Conservation (phyloP, 2,113 vertebrate genomes). For the Hippocampus guttulatus region DNA sequence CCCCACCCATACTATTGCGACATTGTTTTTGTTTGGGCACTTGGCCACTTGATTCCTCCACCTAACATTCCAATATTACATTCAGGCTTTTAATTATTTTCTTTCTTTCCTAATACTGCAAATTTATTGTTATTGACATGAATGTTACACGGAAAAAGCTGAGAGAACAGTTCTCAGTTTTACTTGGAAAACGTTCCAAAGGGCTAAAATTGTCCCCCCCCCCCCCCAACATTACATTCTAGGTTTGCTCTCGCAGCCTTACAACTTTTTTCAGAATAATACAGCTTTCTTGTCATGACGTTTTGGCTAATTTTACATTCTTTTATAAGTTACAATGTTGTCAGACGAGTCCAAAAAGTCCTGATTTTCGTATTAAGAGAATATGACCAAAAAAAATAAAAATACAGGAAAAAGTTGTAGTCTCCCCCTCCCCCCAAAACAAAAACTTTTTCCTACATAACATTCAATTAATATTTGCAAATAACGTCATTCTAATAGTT, state of each 20-base stretch:
- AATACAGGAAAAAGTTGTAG: neutral
- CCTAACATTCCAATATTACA: too few species aligned
- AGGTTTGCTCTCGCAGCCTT: neutral
- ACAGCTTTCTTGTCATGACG: too few species aligned
- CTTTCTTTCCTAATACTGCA: neutral
- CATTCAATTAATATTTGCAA: neutral
- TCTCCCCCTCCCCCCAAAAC: too few species aligned
- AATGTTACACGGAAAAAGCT: neutral
- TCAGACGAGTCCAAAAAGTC: neutral
- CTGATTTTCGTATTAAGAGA: neutral
- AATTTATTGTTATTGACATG: neutral
- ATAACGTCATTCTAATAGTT: neutral
- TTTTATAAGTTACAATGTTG: neutral
- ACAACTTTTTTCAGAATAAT: neutral
- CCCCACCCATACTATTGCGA: neutral
- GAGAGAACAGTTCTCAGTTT: neutral
- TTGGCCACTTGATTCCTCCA: too few species aligned
- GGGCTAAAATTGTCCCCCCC: neutral
- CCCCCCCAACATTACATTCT: neutral
- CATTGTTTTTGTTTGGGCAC: too few species aligned
- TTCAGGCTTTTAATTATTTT: neutral
- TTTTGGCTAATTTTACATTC: neutral
- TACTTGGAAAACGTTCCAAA: neutral
- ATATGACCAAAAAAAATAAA: neutral
- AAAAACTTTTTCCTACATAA: neutral